These are phyloP conservation scores for Gobio occitaniae DNA, from an alignment of 2,797 vertebrate species.

Conservation along the genomic window DNA sequence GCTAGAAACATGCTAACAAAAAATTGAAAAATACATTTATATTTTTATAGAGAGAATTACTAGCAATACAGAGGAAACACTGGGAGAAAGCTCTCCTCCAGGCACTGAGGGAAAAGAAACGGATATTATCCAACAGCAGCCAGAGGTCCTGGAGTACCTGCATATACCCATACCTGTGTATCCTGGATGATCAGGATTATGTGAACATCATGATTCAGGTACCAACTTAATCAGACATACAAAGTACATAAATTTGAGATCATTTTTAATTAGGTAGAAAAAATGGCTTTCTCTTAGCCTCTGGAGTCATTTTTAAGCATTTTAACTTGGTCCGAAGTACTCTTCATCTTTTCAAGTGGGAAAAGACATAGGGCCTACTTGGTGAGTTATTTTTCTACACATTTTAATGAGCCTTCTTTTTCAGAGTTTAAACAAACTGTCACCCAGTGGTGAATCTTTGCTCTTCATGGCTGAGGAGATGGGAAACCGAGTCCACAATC, in stretches of 20 bases:
- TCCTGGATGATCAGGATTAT: conserved; percentile 84
- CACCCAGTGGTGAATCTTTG: conserved; percentile 86
- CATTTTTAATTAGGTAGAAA: background rate
- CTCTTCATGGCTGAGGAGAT: conserved; percentile 80
- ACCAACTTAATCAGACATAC: background rate
- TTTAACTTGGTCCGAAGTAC: background rate
- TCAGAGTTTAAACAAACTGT: conserved; percentile 81
- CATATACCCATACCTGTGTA: conserved; percentile 88
- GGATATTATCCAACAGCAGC: conserved; percentile 65
- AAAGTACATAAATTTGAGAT: background rate
- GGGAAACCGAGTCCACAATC: conserved; percentile 80
- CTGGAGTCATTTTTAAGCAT: background rate
- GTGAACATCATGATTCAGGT: conserved; percentile 91
- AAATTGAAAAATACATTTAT: conserved; percentile 21
- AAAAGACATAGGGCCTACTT: background rate
- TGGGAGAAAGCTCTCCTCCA: conserved; percentile 81
- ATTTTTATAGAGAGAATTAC: conserved; percentile 79
- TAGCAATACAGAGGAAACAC: conserved; percentile 74
- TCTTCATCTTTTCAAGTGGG: background rate
- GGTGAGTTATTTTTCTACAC: background rate
- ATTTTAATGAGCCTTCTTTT: conserved; percentile 35
- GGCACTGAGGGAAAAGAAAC: conserved; percentile 80
- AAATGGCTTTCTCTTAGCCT: background rate
- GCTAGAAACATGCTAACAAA: too few relatives aligned
- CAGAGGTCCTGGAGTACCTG: conserved; percentile 45